Evolutionary conservation across 2,113 vertebrate genomes (phyloP).

Genomic region (Antigone vipio): DNA sequence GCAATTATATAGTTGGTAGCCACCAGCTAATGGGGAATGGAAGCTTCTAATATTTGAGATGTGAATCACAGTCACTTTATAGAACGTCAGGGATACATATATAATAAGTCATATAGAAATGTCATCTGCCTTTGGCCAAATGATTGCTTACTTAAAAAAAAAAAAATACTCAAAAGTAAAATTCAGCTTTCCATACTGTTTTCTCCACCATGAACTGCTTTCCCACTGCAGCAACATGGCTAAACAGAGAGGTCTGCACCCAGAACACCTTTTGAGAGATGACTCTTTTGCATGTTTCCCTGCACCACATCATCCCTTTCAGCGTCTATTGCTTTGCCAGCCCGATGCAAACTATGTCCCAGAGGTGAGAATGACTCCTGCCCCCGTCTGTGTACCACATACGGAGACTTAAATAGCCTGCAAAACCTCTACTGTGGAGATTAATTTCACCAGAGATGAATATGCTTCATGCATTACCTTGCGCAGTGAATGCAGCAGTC

Average conservation of each 20-base stretch:
- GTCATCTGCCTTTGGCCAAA: slow-evolving; percentile 49
- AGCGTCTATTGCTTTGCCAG: not conserved
- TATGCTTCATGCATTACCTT: not conserved
- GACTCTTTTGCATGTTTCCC: not conserved
- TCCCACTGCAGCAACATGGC: not conserved
- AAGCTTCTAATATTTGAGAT: slow-evolving; percentile 79
- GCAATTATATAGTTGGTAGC: slow-evolving; percentile 79
- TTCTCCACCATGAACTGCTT: not conserved
- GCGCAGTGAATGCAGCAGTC: not conserved
- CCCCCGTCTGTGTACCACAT: not conserved
- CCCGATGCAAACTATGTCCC: not conserved
- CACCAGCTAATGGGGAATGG: slow-evolving; percentile 72
- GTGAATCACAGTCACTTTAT: slow-evolving; percentile 75
- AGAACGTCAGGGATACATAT: slow-evolving; percentile 60
- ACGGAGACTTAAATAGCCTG: not conserved
- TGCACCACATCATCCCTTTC: not conserved
- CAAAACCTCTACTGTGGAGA: not conserved
- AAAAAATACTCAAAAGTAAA: slow-evolving; percentile 3
- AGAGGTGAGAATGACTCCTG: not conserved
- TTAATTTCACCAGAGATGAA: not conserved
- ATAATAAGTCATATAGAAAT: slow-evolving; percentile 61
- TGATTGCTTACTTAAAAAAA: slow-evolving; percentile 44
- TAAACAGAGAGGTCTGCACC: not conserved
- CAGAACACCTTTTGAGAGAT: not conserved
- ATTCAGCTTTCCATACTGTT: slow-evolving; percentile 16